phyloP scores from a whole-genome alignment of 2,797 vertebrate genomes.

The Sphenopsis melanotis region DNA sequence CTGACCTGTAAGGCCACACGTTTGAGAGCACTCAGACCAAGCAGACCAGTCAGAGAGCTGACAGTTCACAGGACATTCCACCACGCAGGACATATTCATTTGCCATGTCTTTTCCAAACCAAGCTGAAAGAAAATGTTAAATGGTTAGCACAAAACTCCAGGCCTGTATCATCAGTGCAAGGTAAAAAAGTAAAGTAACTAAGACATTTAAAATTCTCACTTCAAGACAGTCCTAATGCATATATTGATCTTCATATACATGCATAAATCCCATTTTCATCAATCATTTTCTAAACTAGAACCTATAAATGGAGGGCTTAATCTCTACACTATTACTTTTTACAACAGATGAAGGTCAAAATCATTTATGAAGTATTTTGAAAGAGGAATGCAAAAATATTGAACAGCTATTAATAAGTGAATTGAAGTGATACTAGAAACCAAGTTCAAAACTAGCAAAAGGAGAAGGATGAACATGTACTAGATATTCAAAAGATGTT shows the following conservation, averaged over 20 bases:
- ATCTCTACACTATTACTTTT: background rate
- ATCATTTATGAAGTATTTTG: background rate
- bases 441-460: background rate
- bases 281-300: background rate
- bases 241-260: background rate
- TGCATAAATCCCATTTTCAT: background rate
- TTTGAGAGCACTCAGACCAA: constrained; percentile 93
- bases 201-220: background rate
- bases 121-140: constrained; percentile 71
- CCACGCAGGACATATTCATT: constrained; percentile 90
- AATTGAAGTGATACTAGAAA: background rate
- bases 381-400: background rate
- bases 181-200: background rate
- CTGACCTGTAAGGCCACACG: constrained; percentile 90
- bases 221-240: background rate
- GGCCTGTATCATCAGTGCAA: background rate
- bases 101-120: constrained; percentile 91
- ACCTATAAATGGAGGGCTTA: background rate
- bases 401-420: background rate
- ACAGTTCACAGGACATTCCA: constrained; percentile 97
- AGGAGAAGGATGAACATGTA: background rate
- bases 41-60: constrained; percentile 93
- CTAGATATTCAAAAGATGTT: background rate
- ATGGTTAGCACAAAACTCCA: background rate
- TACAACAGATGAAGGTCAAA: background rate